Conservation (phyloP, 2,113 vertebrate species). For the Heteronetta atricapilla region DNA sequence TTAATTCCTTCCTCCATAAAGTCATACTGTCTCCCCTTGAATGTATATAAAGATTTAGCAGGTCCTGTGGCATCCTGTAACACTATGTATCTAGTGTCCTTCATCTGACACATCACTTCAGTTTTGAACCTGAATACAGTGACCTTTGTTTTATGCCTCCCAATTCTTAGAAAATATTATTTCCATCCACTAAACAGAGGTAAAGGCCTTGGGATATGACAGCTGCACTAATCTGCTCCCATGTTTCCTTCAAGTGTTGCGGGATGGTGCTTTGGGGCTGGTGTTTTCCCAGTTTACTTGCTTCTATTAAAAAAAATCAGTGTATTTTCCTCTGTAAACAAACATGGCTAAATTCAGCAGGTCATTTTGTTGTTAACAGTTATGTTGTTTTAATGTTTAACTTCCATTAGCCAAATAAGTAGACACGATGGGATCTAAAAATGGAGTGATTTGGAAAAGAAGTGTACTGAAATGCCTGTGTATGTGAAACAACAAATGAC, state of each 20-base stretch:
- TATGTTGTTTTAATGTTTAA: background rate
- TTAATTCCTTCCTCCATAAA: background rate
- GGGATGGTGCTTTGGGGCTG: background rate
- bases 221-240: background rate
- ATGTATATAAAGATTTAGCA: rapidly evolving
- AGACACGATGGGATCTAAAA: background rate
- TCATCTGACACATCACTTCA: background rate
- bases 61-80: background rate
- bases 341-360: background rate
- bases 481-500: background rate
- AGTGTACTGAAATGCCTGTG: background rate
- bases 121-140: background rate
- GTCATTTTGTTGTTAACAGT: background rate
- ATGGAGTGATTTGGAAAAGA: background rate
- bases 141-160: background rate
- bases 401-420: background rate
- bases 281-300: background rate
- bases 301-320: background rate
- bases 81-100: rapidly evolving
- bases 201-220: too few relatives aligned
- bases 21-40: background rate
- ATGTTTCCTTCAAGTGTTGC: rapidly evolving
- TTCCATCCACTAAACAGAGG: background rate
- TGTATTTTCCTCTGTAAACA: background rate
- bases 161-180: background rate